These are phyloP conservation scores for Volucella bombylans DNA, from an alignment of 2,888 invertebrate species.

Conservation along the genomic window DNA sequence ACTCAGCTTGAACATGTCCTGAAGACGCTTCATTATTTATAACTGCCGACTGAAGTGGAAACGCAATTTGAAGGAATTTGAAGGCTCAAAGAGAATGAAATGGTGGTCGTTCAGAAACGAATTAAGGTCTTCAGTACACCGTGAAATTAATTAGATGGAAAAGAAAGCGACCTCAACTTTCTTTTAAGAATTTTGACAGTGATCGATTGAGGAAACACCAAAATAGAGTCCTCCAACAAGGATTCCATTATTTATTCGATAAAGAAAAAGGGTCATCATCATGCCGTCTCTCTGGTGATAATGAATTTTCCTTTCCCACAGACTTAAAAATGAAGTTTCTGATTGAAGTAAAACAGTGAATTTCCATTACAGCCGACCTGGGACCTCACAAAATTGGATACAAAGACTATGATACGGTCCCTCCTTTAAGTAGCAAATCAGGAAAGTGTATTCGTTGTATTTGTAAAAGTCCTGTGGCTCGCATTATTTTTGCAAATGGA, in stretches of 20 bases:
- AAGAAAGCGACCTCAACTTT: neutral
- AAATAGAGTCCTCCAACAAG: conserved; percentile 13
- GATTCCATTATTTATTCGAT: conserved; percentile 7
- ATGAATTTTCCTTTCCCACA: neutral
- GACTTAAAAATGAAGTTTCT: conserved; percentile 13
- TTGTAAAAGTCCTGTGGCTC: neutral
- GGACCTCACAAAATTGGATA: too few relatives aligned
- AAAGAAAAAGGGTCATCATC: conserved; percentile 2
- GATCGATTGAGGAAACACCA: conserved; percentile 47
- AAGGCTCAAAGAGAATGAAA: neutral
- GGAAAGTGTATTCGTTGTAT: conserved; percentile 9
- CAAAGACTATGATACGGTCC: neutral
- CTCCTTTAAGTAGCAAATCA: conserved; percentile 13
- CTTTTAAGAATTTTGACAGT: conserved; percentile 28
- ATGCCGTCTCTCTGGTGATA: conserved; percentile 3
- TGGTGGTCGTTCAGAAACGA: conserved; percentile 5
- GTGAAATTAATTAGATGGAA: conserved; percentile 27
- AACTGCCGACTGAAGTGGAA: too few relatives aligned
- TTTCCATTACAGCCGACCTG: conserved; percentile 47
- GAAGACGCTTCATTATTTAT: too few relatives aligned
- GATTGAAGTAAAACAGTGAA: conserved; percentile 38
- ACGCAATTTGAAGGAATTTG: neutral
- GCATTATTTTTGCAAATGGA: neutral
- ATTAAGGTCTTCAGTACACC: conserved; percentile 24
- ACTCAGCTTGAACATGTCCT: too few relatives aligned